These are phyloP conservation scores for Melanogrammus aeglefinus DNA, from an alignment of 2,797 vertebrate genomes.

Conservation along the genomic window DNA sequence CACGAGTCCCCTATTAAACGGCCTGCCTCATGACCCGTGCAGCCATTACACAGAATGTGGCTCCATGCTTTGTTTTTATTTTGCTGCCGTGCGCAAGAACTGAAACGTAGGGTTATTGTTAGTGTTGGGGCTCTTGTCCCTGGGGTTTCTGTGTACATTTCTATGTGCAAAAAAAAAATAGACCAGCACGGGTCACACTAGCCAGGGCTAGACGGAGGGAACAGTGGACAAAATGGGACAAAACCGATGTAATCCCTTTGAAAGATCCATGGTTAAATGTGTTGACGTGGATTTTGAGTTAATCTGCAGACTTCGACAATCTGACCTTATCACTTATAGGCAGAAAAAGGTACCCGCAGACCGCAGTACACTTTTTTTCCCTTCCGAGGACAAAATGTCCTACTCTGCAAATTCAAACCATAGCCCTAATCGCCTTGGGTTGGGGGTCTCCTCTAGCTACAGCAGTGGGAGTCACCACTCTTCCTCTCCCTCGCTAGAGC, in stretches of 20 bases:
- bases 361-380: neutral
- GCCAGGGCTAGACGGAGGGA: too few relatives aligned
- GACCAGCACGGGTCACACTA: too few relatives aligned
- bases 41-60: neutral
- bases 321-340: too few relatives aligned
- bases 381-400: neutral
- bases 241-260: neutral
- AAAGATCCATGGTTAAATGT: neutral
- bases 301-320: neutral
- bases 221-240: too few relatives aligned
- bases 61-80: neutral
- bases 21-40: neutral
- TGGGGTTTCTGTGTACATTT: too few relatives aligned
- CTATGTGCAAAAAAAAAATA: too few relatives aligned
- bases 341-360: neutral
- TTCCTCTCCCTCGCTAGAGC: slow-evolving; percentile 22
- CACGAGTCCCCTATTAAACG: slow-evolving; percentile 22
- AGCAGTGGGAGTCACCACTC: slow-evolving; percentile 22
- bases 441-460: neutral
- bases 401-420: too few relatives aligned
- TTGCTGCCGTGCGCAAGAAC: too few relatives aligned
- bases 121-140: too few relatives aligned
- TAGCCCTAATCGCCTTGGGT: too few relatives aligned
- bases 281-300: neutral
- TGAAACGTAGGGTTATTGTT: too few relatives aligned